These are phyloP conservation scores for Xylocopa sonorina DNA, from an alignment of 1,140 invertebrate genomes.

Conservation along the genomic window DNA sequence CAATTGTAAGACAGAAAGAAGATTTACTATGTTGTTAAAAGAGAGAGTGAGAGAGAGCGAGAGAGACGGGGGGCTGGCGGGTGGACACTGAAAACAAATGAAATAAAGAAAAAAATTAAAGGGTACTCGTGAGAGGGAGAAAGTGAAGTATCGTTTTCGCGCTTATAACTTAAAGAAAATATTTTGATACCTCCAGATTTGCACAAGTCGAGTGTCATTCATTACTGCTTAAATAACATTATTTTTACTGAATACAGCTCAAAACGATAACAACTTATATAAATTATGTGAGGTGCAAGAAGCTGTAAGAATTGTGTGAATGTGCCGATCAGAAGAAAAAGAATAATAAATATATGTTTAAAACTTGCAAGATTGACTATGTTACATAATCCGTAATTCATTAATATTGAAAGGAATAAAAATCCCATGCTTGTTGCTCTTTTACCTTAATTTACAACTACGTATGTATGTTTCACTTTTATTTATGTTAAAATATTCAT, in stretches of 20 bases:
- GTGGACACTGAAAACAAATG: constrained; percentile 35
- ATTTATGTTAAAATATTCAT: too few relatives aligned
- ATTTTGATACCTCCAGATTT: constrained; percentile 81
- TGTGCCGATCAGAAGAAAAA: constrained; percentile 76
- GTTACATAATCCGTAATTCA: neutral
- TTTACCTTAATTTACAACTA: too few relatives aligned
- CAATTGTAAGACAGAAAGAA: constrained; percentile 70
- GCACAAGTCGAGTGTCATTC: constrained; percentile 74
- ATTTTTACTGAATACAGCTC: constrained; percentile 79
- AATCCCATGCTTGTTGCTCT: too few relatives aligned
- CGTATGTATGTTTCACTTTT: neutral
- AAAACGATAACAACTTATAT: constrained; percentile 69
- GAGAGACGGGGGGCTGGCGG: too few relatives aligned
- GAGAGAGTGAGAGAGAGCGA: too few relatives aligned
- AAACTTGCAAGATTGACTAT: constrained; percentile 66
- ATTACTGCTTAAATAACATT: constrained; percentile 77
- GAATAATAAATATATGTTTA: constrained; percentile 81
- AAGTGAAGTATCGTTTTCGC: constrained; percentile 61
- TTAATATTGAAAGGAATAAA: neutral
- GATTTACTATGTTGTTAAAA: constrained; percentile 67
- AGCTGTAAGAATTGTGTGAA: constrained; percentile 70
- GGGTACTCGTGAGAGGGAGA: constrained; percentile 24
- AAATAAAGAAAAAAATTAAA: constrained; percentile 17
- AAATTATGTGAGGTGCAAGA: constrained; percentile 54
- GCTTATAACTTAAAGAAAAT: constrained; percentile 74